Evolutionary conservation across 2,113 vertebrate genomes (phyloP).

Genomic region (Tonatia bakeri): DNA sequence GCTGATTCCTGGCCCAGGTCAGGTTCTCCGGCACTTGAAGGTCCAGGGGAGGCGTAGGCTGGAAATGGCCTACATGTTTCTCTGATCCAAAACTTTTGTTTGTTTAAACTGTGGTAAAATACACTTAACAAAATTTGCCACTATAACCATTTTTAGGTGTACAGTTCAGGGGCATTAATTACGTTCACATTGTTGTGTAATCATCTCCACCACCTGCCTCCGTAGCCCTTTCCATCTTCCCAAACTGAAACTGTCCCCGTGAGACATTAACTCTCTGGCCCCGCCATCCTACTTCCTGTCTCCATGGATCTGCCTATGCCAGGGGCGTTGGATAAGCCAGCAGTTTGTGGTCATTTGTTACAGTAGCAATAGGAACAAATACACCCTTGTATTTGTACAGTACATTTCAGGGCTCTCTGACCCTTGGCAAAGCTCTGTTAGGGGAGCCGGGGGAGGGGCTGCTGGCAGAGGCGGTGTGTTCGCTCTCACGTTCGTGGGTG

Average conservation of each 20-base stretch:
- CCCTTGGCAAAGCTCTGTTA: not conserved
- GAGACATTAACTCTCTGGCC: no score
- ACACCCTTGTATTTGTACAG: not conserved
- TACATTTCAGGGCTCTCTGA: not conserved
- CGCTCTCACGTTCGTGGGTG: accelerated
- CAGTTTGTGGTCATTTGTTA: not conserved
- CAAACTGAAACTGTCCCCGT: not conserved
- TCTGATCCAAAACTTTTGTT: not conserved
- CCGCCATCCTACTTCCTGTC: not conserved
- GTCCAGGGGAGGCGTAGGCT: not conserved
- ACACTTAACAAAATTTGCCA: not conserved
- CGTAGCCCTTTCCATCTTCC: not conserved
- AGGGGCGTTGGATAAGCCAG: not conserved
- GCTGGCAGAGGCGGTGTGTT: accelerated
- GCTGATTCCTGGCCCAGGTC: not conserved
- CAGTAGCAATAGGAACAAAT: accelerated
- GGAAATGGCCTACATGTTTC: no score
- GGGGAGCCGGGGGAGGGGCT: not conserved
- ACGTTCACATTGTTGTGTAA: accelerated
- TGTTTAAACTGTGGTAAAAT: not conserved
- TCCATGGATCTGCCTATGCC: accelerated
- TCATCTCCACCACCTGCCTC: no score
- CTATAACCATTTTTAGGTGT: not conserved
- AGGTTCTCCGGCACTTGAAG: no score
- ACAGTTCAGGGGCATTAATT: not conserved